These are phyloP conservation scores for Myrmophylax atrothorax DNA, from an alignment of 2,113 vertebrate species.

Conservation along the genomic window DNA sequence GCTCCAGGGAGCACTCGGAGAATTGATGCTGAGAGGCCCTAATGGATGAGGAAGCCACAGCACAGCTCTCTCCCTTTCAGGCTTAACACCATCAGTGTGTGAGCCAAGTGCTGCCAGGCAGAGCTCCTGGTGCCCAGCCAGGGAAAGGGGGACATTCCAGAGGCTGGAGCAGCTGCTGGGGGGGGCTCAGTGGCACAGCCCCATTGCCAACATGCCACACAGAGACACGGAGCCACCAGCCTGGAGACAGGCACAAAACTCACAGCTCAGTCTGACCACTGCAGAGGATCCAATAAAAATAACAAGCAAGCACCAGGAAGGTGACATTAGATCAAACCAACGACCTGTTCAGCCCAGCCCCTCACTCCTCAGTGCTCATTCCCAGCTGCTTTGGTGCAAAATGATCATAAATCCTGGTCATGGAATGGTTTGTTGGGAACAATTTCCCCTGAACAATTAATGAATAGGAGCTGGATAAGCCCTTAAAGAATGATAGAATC, in stretches of 20 bases:
- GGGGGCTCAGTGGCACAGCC: not conserved
- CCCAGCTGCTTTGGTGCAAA: conserved; percentile 2
- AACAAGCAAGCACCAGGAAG: not conserved
- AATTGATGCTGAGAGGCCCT: not conserved
- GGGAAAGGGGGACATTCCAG: not conserved
- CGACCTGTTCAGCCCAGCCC: not conserved
- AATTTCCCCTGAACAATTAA: not conserved
- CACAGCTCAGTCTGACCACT: not conserved
- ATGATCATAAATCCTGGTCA: not conserved
- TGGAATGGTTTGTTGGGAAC: not conserved
- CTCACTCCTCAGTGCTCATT: not conserved
- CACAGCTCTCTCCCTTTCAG: not conserved
- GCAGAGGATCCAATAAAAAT: not conserved
- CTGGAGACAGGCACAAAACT: not conserved
- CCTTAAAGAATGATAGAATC: not conserved
- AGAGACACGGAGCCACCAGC: rapidly evolving
- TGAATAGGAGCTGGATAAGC: not conserved
- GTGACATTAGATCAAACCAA: not conserved
- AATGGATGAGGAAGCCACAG: not conserved
- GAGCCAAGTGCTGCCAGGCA: not conserved
- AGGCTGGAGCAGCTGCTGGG: not conserved
- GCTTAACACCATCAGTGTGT: rapidly evolving
- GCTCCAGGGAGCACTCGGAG: not conserved
- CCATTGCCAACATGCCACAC: rapidly evolving
- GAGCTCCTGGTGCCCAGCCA: not conserved